These are phyloP conservation scores for Cathartes aura DNA, from an alignment of 2,113 vertebrate species.

Conservation along the genomic window DNA sequence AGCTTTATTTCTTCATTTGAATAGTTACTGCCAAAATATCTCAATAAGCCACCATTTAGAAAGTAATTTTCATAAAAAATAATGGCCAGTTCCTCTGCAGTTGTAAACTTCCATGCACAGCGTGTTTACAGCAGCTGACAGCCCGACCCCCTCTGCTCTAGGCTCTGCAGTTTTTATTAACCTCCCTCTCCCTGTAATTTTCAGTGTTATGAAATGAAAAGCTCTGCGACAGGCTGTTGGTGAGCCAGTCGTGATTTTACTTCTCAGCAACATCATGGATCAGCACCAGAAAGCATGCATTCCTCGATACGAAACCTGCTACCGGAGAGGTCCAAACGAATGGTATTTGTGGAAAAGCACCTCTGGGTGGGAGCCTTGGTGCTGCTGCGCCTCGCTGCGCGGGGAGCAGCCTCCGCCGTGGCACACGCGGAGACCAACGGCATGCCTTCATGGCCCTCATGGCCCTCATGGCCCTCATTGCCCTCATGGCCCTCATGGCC, in stretches of 20 bases:
- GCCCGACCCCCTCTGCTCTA: neutral
- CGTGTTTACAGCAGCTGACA: rapidly evolving
- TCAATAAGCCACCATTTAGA: neutral
- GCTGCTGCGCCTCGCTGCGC: neutral
- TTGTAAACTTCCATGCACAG: rapidly evolving
- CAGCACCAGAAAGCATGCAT: rapidly evolving
- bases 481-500: too few relatives aligned
- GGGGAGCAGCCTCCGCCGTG: rapidly evolving
- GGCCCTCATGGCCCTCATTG: too few relatives aligned
- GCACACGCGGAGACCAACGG: rapidly evolving
- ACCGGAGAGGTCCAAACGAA: neutral
- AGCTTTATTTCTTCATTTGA: neutral
- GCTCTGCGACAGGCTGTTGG: neutral
- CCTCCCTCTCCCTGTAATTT: neutral
- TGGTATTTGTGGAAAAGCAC: neutral
- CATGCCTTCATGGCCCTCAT: neutral
- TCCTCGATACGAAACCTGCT: neutral
- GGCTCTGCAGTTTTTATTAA: neutral
- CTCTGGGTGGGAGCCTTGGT: neutral
- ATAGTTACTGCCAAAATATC: slow-evolving; percentile 20
- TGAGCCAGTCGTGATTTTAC: too few relatives aligned
- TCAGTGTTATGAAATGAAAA: neutral
- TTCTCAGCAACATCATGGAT: rapidly evolving
- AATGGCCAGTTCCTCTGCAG: neutral
- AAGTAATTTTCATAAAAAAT: neutral